These are phyloP conservation scores for Puffinus mauretanicus DNA, from an alignment of 2,113 vertebrate species.

Conservation along the genomic window DNA sequence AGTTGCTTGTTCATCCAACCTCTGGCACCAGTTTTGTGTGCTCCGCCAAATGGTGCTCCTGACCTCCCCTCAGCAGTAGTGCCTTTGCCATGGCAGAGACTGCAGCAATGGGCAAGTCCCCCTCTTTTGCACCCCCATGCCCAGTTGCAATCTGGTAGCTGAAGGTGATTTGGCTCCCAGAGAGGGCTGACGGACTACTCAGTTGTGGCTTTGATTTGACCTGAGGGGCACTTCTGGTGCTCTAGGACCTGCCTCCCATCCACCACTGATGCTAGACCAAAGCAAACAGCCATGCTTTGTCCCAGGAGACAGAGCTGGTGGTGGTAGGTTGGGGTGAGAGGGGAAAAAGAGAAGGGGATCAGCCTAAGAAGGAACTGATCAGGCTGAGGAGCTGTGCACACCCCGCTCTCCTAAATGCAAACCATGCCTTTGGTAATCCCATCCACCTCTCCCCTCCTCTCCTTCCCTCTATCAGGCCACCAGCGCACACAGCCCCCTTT, in stretches of 20 bases:
- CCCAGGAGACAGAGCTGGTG: background rate
- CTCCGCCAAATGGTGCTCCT: background rate
- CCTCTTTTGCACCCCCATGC: background rate
- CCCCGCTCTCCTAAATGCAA: constrained; percentile 55
- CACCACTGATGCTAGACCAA: background rate
- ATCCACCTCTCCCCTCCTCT: constrained; percentile 55
- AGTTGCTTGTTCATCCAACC: background rate
- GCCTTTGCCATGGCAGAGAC: fast-evolving
- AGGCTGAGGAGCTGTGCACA: constrained; percentile 1
- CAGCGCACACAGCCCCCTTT: constrained; percentile 77
- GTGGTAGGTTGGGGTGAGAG: background rate
- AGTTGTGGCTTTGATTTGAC: background rate
- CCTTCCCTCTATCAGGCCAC: constrained; percentile 57
- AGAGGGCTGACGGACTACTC: background rate
- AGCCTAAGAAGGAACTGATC: background rate
- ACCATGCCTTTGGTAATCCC: constrained; percentile 61
- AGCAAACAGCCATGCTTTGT: background rate
- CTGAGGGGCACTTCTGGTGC: background rate
- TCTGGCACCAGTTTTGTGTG: background rate
- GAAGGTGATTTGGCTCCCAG: background rate
- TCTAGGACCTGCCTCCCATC: background rate
- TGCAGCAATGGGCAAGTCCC: background rate
- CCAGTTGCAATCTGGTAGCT: background rate
- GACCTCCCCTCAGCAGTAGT: background rate
- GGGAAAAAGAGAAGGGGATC: background rate